Conservation (phyloP, 2,888 invertebrate species). For the Onthophagus sagittarius region DNA sequence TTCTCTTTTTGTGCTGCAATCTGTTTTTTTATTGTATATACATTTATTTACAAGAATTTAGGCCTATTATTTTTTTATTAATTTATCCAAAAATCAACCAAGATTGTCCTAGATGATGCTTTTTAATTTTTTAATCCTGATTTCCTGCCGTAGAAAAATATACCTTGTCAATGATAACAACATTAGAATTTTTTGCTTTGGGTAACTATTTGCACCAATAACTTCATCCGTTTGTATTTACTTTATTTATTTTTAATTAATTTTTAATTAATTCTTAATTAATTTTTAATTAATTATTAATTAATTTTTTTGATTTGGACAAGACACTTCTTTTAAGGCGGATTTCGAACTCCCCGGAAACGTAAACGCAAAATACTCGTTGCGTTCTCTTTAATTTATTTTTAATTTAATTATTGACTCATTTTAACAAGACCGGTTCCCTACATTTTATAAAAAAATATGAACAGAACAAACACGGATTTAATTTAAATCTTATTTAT, state of each 20-base stretch:
- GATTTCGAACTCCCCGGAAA: constrained; percentile 27
- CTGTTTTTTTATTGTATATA: neutral
- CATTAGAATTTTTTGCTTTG: neutral
- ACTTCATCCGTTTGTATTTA: constrained; percentile 19
- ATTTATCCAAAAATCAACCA: neutral
- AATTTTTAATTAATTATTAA: constrained; percentile 13
- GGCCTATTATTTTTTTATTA: neutral
- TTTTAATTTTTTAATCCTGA: neutral
- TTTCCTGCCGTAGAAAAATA: neutral
- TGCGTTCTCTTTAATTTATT: constrained; percentile 26
- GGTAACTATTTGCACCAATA: constrained; percentile 25
- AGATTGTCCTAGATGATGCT: neutral
- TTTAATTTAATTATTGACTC: constrained; percentile 27
- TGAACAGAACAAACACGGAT: constrained; percentile 22
- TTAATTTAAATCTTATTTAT: constrained; percentile 16
- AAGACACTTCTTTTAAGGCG: constrained; percentile 37
- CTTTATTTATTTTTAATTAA: constrained; percentile 19
- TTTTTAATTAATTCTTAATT: constrained; percentile 16
- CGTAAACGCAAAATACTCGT: neutral
- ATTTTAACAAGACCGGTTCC: constrained; percentile 38
- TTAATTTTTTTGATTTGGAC: neutral
- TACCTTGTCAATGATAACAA: neutral
- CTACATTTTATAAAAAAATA: constrained; percentile 19
- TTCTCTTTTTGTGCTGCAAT: neutral
- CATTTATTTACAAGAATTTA: neutral